Evolutionary conservation across 2,797 vertebrate genomes (phyloP), one percentile per base, ranked within the genome.

Genomic region (Botia kubotai): DNA sequence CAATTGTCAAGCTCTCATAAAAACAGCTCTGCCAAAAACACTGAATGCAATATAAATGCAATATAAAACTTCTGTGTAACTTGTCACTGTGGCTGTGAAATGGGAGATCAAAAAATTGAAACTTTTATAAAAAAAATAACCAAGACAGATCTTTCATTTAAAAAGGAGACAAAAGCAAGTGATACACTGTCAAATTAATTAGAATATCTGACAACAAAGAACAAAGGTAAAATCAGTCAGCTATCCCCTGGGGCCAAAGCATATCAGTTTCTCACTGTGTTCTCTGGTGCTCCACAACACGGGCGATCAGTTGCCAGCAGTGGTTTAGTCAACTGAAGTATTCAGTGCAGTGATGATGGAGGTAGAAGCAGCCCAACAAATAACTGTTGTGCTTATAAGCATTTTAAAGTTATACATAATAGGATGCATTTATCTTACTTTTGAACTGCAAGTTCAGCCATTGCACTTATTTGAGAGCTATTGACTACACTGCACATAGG

Each of bases 151-250:
- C 29, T 65, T 39, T 63, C n/a, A 79, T 63, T 65, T 63, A 23
- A 63, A 79, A 63, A n/a, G 43, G 63, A 79, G 57, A 65, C 26
- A 43, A 63, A 53, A 23, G 48, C 13, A 72, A 72, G 69, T 77
- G 19, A 21, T 72, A 69, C 16, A 48, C 77, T 65, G 68, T 72
- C 68, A 79, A 65, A 72, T 26, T 50, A 72, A 79, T 72, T 72
- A 65, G 19, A 65, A 72, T 53, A 55, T 70, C 72, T 79, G 58
- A 79, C 57, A 79, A 52, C 57, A 72, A 33, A 72, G 69, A 79
- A 63, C 57, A 79, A 79, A 79, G 57, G 43, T 52, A 72, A 71
- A 72, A 79, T 46, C 77, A 53, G 8, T 2, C n/a, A 62, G 48
- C 46, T n/a, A 23, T 14, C 77, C 46, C 69, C 58, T 43, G 58